Evolutionary conservation across 2,888 invertebrate species (phyloP).

Genomic region (Hemithea aestivaria): DNA sequence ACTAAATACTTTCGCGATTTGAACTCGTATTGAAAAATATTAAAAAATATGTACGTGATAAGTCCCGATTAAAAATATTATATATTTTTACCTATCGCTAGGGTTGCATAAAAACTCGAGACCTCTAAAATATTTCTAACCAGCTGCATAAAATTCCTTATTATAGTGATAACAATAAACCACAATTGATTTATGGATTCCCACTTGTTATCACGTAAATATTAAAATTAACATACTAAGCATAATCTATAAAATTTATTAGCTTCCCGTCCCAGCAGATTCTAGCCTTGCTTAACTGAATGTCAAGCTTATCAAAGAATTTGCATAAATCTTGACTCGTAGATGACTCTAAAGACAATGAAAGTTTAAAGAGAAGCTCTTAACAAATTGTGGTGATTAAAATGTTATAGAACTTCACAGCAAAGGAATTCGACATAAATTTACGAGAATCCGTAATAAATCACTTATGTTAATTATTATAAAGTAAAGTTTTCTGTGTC

Average conservation of each 20-base stretch:
- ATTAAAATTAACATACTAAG: conserved; percentile 39
- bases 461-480: too few relatives aligned
- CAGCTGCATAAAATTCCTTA: conserved; percentile 3
- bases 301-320: conserved; percentile 42
- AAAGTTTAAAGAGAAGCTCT: conserved; percentile 11
- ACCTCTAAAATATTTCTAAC: too few relatives aligned
- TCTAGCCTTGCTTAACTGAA: conserved; percentile 45
- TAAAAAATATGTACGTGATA: too few relatives aligned
- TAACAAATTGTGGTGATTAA: conserved; percentile 21
- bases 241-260: conserved; percentile 42
- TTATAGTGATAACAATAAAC: conserved; percentile 6
- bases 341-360: conserved; percentile 12
- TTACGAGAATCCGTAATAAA: too few relatives aligned
- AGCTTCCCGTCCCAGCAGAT: conserved; percentile 41
- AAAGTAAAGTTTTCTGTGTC: too few relatives aligned
- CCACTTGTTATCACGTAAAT: conserved; percentile 32
- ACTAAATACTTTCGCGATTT: too few relatives aligned
- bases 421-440: too few relatives aligned
- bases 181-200: conserved; percentile 34
- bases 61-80: too few relatives aligned
- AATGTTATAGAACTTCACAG: conserved; percentile 20
- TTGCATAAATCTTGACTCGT: conserved; percentile 30
- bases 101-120: too few relatives aligned
- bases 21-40: too few relatives aligned
- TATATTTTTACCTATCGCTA: too few relatives aligned